Base-by-base conservation (phyloP, 2,797 vertebrate genomes). In the Serranus cabrilla region DNA sequence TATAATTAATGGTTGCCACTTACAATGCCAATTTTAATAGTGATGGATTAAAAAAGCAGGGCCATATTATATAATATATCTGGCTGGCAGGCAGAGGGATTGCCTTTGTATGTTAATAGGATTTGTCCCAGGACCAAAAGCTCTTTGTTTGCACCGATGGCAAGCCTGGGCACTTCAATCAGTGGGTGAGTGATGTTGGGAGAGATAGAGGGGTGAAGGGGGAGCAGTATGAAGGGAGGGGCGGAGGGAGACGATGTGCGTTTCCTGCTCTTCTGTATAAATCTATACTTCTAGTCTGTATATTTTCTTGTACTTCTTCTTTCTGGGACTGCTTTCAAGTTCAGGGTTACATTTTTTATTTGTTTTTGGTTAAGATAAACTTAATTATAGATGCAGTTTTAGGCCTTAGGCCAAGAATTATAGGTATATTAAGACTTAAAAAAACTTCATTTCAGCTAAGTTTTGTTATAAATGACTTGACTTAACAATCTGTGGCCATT, bases 31-130 rank as follows among this genome's bases (percentile, higher is more conserved):
- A 57, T 82, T 60, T 64, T n/a, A n/a, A n/a, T n/a, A 85, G 74
- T 61, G 76, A 73, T 59, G 40, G 71, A 81, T 83, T 39, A 63
- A 82, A 87, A 86, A 78, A 76, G 62, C 57, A 70, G 58, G 47
- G 57, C 23, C 8, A 16, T 13, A 60, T 89, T 86, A 82, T 70
- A 81, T 89, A 85, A 88, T 75, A 88, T 75, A 82, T 63, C 45
- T 78, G 56, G 51, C 76, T 80, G 74, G 67, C 76, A 84, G 63
- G 73, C 59, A 70, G 78, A 82, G 51, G 46, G 59, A 58, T 67
- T 71, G 84, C 66, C 74, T 87, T 86, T 87, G 86, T 90, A 81
- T 89, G 82, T 84, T 90, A 92, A 90, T 82, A 83, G 84, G 88
- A 91, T 92, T 86, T 87, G 78, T 82, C 72, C 74, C 18, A 37